These are phyloP conservation scores for Pseudocheirus occidentalis DNA, from an alignment of 2,797 vertebrate genomes.

Conservation along the genomic window DNA sequence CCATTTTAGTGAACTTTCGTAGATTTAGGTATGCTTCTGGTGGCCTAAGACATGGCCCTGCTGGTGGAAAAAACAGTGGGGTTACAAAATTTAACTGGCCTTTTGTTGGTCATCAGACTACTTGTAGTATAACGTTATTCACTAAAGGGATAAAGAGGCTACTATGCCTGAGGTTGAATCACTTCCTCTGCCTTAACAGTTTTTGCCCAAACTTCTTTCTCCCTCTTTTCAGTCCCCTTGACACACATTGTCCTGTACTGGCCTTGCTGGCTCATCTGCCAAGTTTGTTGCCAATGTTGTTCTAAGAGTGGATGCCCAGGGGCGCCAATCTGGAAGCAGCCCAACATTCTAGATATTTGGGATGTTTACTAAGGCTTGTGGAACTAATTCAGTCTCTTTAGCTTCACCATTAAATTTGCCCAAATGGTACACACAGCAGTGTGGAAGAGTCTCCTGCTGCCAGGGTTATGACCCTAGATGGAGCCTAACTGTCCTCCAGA, in stretches of 20 bases:
- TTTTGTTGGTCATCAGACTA: background rate
- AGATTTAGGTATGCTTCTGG: background rate
- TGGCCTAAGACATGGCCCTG: background rate
- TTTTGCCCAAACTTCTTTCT: background rate
- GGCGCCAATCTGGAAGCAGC: background rate
- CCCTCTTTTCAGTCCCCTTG: background rate
- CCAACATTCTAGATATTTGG: background rate
- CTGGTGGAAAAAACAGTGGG: background rate
- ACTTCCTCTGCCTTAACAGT: background rate
- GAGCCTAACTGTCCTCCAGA: background rate
- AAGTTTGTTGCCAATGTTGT: background rate
- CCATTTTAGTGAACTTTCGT: background rate
- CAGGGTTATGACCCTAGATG: background rate
- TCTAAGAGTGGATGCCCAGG: background rate
- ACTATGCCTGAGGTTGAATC: background rate
- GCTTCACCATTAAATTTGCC: background rate
- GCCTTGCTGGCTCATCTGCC: background rate
- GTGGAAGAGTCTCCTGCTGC: background rate
- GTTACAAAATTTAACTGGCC: background rate
- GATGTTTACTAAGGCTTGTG: background rate
- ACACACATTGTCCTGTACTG: background rate
- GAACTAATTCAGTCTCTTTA: background rate
- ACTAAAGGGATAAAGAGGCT: background rate
- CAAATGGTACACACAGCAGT: background rate
- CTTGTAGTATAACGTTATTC: background rate